Percentiles rank a stretch among this genome's conserved stretches.
Conservation (phyloP, 2,113 vertebrate species). For the Procavia capensis region DNA sequence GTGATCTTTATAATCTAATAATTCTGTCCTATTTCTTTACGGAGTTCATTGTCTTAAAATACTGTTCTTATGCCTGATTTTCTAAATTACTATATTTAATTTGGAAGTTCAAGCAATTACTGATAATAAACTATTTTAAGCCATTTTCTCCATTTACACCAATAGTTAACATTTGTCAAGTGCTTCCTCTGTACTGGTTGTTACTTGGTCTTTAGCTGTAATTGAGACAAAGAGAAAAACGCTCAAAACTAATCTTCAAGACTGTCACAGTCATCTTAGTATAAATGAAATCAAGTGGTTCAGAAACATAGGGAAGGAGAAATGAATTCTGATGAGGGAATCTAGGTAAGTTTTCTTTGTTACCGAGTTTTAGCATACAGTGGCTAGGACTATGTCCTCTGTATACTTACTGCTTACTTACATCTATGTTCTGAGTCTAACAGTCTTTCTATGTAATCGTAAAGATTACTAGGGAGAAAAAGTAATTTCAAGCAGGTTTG, state of each 20-base stretch:
- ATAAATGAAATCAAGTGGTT: slow-evolving; percentile 46
- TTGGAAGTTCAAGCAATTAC: neutral
- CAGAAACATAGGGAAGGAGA: slow-evolving; percentile 13
- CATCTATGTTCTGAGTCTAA: neutral
- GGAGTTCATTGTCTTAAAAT: slow-evolving; percentile 18
- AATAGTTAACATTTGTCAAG: slow-evolving; percentile 28
- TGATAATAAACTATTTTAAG: neutral
- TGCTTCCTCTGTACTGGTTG: neutral
- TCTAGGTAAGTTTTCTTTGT: slow-evolving; percentile 32
- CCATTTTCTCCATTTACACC: neutral
- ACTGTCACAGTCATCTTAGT: slow-evolving; percentile 1
- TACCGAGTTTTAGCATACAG: slow-evolving; percentile 11
- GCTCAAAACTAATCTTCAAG: neutral
- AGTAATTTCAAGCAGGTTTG: slow-evolving; percentile 20
- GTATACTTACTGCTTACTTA: neutral
- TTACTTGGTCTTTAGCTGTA: slow-evolving; percentile 20
- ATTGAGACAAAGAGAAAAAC: slow-evolving; percentile 7
- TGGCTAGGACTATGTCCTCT: neutral
- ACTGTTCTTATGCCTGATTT: neutral
- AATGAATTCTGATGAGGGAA: neutral
- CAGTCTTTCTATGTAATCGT: neutral
- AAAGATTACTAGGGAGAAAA: neutral
- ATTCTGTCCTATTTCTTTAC: slow-evolving; percentile 9
- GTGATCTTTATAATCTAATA: neutral
- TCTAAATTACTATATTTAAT: neutral